A percentile compares a stretch with the other conserved stretches of the same genome.
phyloP scores from a whole-genome alignment of 2,797 vertebrate genomes.

The Dermochelys coriacea region DNA sequence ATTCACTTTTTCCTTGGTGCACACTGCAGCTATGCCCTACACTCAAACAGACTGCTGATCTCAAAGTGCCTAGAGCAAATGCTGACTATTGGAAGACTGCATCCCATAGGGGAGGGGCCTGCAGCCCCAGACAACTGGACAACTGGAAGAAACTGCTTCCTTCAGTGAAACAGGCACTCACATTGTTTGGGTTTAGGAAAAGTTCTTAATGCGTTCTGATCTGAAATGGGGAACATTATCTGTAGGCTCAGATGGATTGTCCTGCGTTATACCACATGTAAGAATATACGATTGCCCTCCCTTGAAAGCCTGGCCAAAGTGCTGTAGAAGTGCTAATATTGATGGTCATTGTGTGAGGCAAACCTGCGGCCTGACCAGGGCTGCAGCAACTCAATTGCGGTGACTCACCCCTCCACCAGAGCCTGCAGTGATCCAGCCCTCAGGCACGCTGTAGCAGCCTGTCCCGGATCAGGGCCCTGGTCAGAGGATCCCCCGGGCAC shows the following conservation, averaged over 20 bases:
- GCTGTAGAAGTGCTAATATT: background rate
- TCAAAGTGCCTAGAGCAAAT: background rate
- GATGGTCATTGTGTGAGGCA: background rate
- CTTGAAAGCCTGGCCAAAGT: background rate
- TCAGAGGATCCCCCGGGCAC: too few species aligned
- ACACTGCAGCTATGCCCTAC: background rate
- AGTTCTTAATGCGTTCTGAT: background rate
- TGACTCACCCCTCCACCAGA: too few species aligned
- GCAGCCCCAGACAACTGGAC: background rate
- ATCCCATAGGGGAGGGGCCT: fast-evolving
- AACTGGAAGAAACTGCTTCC: background rate
- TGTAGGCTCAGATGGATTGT: background rate
- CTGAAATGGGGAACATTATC: background rate
- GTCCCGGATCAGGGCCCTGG: too few species aligned
- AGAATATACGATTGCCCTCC: background rate
- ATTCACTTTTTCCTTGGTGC: fast-evolving
- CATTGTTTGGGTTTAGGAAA: fast-evolving
- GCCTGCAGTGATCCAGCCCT: too few species aligned
- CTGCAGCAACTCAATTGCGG: too few species aligned
- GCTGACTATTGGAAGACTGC: background rate
- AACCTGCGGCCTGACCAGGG: too few species aligned
- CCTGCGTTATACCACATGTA: fast-evolving
- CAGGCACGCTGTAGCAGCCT: too few species aligned
- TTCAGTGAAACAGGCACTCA: fast-evolving
- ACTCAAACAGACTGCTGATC: background rate